A percentile compares a stretch with the other conserved stretches of the same genome.
These are phyloP conservation scores for Exocentrus adspersus DNA, from an alignment of 2,888 invertebrate genomes.

Conservation along the genomic window DNA sequence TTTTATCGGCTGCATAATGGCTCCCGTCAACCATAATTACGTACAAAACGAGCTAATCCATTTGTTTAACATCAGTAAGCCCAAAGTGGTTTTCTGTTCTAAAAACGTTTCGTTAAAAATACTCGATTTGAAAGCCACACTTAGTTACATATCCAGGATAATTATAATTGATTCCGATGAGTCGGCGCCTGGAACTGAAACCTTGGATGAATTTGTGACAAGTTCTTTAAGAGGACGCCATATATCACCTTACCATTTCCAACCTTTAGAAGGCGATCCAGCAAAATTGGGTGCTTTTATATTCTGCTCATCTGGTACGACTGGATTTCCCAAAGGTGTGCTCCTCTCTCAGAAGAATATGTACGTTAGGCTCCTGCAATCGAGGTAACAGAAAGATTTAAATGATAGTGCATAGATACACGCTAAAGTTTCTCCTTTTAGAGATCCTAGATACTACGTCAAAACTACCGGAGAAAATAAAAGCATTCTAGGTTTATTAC, in stretches of 20 bases:
- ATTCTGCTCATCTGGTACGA: slow-evolving; percentile 76
- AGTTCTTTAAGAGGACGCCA: slow-evolving; percentile 7
- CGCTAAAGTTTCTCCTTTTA: slow-evolving; percentile 16
- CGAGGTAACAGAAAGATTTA: slow-evolving; percentile 24
- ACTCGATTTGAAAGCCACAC: slow-evolving; percentile 62
- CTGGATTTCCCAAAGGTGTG: slow-evolving; percentile 75
- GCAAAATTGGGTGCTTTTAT: slow-evolving; percentile 48
- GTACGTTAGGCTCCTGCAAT: slow-evolving; percentile 33
- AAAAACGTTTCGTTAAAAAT: slow-evolving; percentile 67
- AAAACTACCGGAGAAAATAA: not conserved
- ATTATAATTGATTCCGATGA: slow-evolving; percentile 65
- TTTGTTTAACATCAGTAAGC: slow-evolving; percentile 71
- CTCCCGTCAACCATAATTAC: slow-evolving; percentile 52
- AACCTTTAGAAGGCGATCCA: slow-evolving; percentile 37
- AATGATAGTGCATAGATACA: no score
- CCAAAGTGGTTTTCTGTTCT: slow-evolving; percentile 74
- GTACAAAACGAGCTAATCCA: slow-evolving; percentile 60
- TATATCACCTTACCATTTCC: slow-evolving; percentile 32
- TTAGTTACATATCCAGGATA: slow-evolving; percentile 63
- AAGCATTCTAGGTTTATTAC: slow-evolving; percentile 41
- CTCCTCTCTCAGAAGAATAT: slow-evolving; percentile 70
- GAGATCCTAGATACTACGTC: slow-evolving; percentile 33
- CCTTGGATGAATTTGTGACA: slow-evolving; percentile 30
- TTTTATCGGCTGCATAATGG: slow-evolving; percentile 47
- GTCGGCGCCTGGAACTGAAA: slow-evolving; percentile 25